Base-by-base conservation (phyloP, 1,140 invertebrate genomes). In the Laupala kohalensis region DNA sequence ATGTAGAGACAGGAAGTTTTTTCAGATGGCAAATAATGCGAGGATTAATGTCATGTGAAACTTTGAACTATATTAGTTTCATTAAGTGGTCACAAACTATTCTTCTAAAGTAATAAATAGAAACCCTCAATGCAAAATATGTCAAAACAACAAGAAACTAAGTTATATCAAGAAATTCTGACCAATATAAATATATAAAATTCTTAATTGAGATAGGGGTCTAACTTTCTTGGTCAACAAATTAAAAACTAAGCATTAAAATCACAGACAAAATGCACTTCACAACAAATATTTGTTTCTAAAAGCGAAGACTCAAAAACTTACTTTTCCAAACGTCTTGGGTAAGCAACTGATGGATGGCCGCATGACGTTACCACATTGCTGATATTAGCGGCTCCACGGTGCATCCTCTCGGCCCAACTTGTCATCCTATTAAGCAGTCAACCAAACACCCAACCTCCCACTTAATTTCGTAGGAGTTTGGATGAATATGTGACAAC, bases 361-460 rank as follows among this genome's bases (percentile, higher is more conserved):
- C 88, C 92, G 81, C 92, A 94, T 73, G 92, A 93, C 73, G 92
- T 94, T 74, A 94, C 92, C 77, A 93, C 92, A 83, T 91, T 93
- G 80, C 92, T 90, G 76, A 94, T 85, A 78, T 90, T 93, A 79
- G 92, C 92, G 75, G 92, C 92, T 81, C 92, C 86, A 78, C 91
- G 84, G 82, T 94, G 92, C 88, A 94, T 93, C 79, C 92, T 89
- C 78, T 92, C 89, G 74, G 92, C 91, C 93, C 92, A 95, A 80
- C 89, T 92, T 81, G 90, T 93, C 92, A 95, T 94, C 79, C 83
- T 78, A 76, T 73, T 72, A 53, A 62, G 13, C 37, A 27, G 63
- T 23, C 69, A 70, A 26, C 30, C 26, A 53, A 25, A 29, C 69
- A 70, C 69, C 53, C 69, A 37, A 70, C 69, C 69, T 53, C 69